These are phyloP conservation scores for Loripinus fragilis DNA, from an alignment of 2,888 invertebrate genomes.

Conservation along the genomic window DNA sequence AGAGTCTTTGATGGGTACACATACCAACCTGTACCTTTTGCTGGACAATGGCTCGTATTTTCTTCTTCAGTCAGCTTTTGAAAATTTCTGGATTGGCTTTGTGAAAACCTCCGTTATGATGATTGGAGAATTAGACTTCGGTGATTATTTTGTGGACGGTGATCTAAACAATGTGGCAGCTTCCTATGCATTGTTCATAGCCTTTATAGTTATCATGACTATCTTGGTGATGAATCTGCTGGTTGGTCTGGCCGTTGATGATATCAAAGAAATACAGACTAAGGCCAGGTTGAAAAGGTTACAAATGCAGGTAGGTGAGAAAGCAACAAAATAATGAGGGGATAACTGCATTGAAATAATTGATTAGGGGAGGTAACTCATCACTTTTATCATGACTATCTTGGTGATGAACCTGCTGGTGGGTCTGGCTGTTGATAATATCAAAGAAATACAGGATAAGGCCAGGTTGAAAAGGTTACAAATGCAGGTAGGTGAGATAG, in stretches of 20 bases:
- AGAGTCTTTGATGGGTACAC: no score
- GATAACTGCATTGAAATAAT: no score
- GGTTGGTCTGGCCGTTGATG: conserved; percentile 24
- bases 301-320: conserved; percentile 12
- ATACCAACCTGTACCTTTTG: no score
- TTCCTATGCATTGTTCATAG: conserved; percentile 80
- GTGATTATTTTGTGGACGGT: conserved; percentile 67
- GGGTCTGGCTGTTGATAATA: background rate
- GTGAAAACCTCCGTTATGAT: conserved; percentile 82
- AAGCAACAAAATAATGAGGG: no score
- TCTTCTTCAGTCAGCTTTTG: conserved; percentile 70
- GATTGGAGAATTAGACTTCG: conserved; percentile 82
- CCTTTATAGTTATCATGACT: conserved; percentile 79
- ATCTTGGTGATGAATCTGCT: conserved; percentile 82
- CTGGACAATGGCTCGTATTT: no score
- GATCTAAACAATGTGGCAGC: conserved; percentile 56
- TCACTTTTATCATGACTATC: no score
- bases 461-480: no score
- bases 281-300: conserved; percentile 16
- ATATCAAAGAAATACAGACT: conserved; percentile 10
- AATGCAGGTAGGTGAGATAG: no score
- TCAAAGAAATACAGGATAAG: conserved; percentile 9
- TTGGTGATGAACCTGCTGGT: no score
- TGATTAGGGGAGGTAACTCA: no score
- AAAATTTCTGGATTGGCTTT: conserved; percentile 65